Percentiles rank a stretch among this genome's conserved stretches.
Conservation (phyloP, 1,140 invertebrate genomes). For the Pachypeltis micranthus region DNA sequence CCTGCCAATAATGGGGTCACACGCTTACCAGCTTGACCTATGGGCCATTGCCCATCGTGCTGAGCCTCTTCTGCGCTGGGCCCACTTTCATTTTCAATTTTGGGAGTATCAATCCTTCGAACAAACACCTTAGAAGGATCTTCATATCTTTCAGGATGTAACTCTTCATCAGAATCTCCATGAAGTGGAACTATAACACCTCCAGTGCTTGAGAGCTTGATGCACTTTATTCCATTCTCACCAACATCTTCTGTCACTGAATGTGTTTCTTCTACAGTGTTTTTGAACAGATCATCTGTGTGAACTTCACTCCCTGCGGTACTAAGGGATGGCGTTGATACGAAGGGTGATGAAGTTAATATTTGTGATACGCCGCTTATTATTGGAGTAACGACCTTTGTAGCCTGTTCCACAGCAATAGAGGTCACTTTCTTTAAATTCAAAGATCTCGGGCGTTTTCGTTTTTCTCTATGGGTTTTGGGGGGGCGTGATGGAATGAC, state of each 20-base stretch:
- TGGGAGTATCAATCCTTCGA: background rate
- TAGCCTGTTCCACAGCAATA: background rate
- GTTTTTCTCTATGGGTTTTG: background rate
- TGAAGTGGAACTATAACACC: constrained; percentile 20
- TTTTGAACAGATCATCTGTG: too few relatives aligned
- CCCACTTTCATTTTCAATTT: background rate
- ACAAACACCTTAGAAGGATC: background rate
- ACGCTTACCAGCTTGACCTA: too few relatives aligned
- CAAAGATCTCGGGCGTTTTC: background rate
- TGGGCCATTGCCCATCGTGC: too few relatives aligned
- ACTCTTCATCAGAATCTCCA: constrained; percentile 21
- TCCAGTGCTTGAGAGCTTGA: constrained; percentile 14
- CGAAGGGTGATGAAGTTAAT: background rate
- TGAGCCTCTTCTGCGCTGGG: too few relatives aligned
- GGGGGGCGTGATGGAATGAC: background rate
- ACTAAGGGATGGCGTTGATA: too few relatives aligned
- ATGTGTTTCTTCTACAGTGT: too few relatives aligned
- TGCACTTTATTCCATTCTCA: too few relatives aligned
- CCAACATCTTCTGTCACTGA: too few relatives aligned
- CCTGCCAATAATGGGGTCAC: background rate
- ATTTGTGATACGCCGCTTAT: background rate
- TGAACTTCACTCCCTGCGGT: too few relatives aligned
- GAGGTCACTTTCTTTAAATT: background rate
- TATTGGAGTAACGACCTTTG: background rate
- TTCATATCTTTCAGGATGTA: constrained; percentile 18